Conservation (phyloP, 1,140 invertebrate species). For the Antheraea mylitta region DNA sequence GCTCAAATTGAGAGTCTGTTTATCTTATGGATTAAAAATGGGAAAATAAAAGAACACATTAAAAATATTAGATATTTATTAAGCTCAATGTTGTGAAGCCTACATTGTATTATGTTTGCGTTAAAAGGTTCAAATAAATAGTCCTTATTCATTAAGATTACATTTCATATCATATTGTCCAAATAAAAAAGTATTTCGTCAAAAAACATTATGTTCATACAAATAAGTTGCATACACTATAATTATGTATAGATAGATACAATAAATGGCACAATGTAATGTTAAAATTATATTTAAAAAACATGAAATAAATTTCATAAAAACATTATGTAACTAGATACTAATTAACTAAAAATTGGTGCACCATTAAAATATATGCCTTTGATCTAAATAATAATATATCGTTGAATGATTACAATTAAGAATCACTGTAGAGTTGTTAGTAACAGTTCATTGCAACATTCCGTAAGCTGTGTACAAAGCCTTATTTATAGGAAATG, state of each 20-base stretch:
- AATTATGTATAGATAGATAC: neutral
- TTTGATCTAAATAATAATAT: neutral
- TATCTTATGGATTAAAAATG: neutral
- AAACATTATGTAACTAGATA: neutral
- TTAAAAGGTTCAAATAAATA: constrained; percentile 63
- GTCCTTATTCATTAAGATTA: constrained; percentile 50
- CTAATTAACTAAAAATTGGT: constrained; percentile 35
- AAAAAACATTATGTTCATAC: constrained; percentile 3
- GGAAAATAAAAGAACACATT: constrained; percentile 40
- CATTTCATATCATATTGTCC: constrained; percentile 24
- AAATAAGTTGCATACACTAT: neutral
- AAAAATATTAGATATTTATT: constrained; percentile 74
- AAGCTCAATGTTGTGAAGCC: constrained; percentile 46
- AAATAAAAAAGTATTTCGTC: constrained; percentile 13
- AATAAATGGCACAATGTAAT: constrained; percentile 10
- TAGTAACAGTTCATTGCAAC: constrained; percentile 69
- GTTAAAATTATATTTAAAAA: constrained; percentile 10
- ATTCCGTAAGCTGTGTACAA: constrained; percentile 77
- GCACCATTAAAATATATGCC: constrained; percentile 46
- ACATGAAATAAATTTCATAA: neutral
- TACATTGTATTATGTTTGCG: constrained; percentile 4
- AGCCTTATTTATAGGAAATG: constrained; percentile 63
- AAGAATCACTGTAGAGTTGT: constrained; percentile 27
- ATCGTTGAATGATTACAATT: constrained; percentile 20
- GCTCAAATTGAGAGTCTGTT: too few species aligned